phyloP scores from a whole-genome alignment of 2,888 invertebrate species.

The Drosophila imparisetae region DNA sequence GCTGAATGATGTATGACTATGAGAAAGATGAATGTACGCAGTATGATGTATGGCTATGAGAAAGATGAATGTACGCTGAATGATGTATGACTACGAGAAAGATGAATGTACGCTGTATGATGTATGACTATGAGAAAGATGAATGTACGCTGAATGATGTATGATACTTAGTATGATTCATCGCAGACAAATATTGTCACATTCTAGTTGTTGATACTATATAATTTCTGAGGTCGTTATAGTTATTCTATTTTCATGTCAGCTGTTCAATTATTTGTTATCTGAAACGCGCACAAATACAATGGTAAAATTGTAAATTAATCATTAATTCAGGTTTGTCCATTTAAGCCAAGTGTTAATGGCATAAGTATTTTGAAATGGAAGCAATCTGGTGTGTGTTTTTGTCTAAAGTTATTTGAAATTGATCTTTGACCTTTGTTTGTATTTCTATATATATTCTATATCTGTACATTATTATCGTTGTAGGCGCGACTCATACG shows the following conservation, averaged over 20 bases:
- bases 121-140: not conserved
- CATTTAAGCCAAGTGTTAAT: not conserved
- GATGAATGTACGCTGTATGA: not conserved
- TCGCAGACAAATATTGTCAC: not conserved
- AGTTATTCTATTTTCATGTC: not conserved
- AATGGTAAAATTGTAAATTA: not conserved
- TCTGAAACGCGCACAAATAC: not conserved
- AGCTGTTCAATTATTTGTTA: not conserved
- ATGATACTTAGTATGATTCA: not conserved
- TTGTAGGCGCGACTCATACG: constrained; percentile 91
- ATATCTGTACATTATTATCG: not conserved
- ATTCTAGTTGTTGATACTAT: not conserved
- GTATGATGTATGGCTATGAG: not conserved
- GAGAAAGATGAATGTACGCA: not conserved
- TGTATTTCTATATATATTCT: not conserved
- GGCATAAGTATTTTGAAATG: not conserved
- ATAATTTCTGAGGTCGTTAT: not conserved
- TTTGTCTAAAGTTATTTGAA: no score
- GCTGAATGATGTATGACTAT: not conserved
- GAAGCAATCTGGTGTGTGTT: not conserved
- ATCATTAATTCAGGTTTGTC: not conserved
- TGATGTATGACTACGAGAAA: no score
- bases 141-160: not conserved
- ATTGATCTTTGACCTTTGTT: not conserved
- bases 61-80: no score